A percentile compares a stretch with the other conserved stretches of the same genome.
These are phyloP conservation scores for Cynopterus brachyotis DNA, from an alignment of 2,113 vertebrate genomes.

Conservation along the genomic window DNA sequence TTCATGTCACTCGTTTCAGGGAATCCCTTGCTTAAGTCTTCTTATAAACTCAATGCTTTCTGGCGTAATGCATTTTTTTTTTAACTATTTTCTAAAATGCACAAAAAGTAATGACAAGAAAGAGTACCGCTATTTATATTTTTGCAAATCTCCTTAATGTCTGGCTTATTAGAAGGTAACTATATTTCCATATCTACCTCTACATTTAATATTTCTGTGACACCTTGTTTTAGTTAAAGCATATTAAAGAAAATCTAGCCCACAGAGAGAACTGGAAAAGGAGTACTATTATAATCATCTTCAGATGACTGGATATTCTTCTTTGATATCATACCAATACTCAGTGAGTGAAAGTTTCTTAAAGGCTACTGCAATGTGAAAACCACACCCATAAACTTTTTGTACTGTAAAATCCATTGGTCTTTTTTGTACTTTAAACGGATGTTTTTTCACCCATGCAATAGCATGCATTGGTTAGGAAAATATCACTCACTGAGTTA, in stretches of 20 bases:
- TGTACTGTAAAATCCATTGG: neutral
- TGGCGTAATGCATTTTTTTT: too few relatives aligned
- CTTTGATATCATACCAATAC: neutral
- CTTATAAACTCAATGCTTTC: neutral
- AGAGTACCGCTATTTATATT: neutral
- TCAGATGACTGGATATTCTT: neutral
- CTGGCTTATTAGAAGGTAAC: neutral
- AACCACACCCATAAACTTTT: neutral
- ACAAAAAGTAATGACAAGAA: neutral
- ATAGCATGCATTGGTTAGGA: neutral
- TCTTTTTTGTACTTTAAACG: neutral
- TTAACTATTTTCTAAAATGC: constrained; percentile 23
- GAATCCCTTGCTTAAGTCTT: neutral
- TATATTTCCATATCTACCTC: neutral
- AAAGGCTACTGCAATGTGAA: neutral
- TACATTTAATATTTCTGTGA: neutral
- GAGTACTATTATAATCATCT: neutral
- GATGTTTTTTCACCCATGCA: neutral
- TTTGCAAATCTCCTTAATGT: neutral
- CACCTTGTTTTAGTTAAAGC: neutral
- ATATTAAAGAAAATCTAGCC: neutral
- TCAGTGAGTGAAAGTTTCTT: neutral
- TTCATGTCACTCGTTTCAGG: too few relatives aligned
- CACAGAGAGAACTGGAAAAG: neutral
- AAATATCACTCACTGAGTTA: neutral